Evolutionary conservation across 92 coral and sea anemone genomes (phyloP), one percentile per base, ranked within the genome.

Genomic region (Umimayanthus chanpuru): DNA sequence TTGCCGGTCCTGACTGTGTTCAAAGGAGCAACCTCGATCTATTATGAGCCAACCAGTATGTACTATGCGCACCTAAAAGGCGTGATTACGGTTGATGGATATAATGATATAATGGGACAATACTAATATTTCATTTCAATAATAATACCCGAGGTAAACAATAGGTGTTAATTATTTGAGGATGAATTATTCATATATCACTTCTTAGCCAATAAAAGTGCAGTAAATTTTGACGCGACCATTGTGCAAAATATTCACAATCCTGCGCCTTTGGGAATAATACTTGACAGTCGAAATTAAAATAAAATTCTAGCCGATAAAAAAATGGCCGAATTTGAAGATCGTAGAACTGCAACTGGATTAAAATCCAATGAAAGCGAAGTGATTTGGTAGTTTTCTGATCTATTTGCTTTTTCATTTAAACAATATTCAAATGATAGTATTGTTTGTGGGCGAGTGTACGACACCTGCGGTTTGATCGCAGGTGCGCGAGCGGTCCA

Each of bases 81-180:
- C 98, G 98, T 97, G 98, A 97, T 97, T 97, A 97, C 92, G 93
- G 93, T 91, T 95, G 98, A 95, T 93, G 96, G 97, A 82, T 95
- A 93, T 95, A 94, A 96, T 92, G 97, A 93, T 95, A 97, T 97
- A 97, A 97, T 97, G 94, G 98, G 98, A 96, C 99, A 97, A 97
- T 97, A 98, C 99, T 93, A 97, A 97, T 97, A 97, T 97, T 94
- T 93, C 99, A 97, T 97, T 97, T 97, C 98, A 96, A 95, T 97
- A 95, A 97, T 93, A 97, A 97, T 93, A 92, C 96, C 84, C 73
- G 93, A 87, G 87, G 99, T 97, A 97, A 97, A 97, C 99, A 97
- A 97, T 97, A 93, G 98, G 96, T 94, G 99, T 97, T 97, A 97
- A 97, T 97, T 95, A 97, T 97, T 95, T 94, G 93, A 4, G 91